phyloP scores from a whole-genome alignment of 2,113 vertebrate species.

The Brachypteracias leptosomus region DNA sequence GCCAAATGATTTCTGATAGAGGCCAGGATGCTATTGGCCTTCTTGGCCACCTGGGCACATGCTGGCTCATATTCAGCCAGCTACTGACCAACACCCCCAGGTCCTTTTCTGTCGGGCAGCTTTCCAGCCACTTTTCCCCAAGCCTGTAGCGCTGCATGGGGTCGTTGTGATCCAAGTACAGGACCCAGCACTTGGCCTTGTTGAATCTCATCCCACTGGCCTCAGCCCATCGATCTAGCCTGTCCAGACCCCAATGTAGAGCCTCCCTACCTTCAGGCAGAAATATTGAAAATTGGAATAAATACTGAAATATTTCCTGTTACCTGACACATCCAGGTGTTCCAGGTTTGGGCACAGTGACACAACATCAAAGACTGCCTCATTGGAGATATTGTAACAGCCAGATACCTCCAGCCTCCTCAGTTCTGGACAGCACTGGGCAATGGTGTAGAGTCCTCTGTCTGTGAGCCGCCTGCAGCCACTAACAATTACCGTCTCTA shows the following conservation, averaged over 20 bases:
- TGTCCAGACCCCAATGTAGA: neutral
- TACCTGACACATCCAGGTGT: constrained; percentile 97
- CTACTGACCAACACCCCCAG: neutral
- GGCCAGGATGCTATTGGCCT: too few relatives aligned
- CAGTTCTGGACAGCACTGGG: constrained; percentile 95
- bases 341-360: constrained; percentile 95
- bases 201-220: neutral
- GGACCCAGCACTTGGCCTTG: neutral
- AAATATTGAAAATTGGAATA: neutral
- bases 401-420: constrained; percentile 89
- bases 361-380: constrained; percentile 93
- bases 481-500: constrained; percentile 90
- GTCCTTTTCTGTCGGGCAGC: neutral
- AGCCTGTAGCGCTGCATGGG: neutral
- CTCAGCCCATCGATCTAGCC: neutral
- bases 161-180: neutral
- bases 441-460: constrained; percentile 92
- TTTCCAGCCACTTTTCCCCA: neutral
- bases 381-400: constrained; percentile 95
- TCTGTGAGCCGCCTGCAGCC: constrained; percentile 96
- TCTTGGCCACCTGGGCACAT: neutral
- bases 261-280: neutral
- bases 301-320: neutral
- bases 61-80: neutral
- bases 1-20: too few relatives aligned